phyloP scores from a whole-genome alignment of 2,113 vertebrate species.

The Percopsis transmontana region DNA sequence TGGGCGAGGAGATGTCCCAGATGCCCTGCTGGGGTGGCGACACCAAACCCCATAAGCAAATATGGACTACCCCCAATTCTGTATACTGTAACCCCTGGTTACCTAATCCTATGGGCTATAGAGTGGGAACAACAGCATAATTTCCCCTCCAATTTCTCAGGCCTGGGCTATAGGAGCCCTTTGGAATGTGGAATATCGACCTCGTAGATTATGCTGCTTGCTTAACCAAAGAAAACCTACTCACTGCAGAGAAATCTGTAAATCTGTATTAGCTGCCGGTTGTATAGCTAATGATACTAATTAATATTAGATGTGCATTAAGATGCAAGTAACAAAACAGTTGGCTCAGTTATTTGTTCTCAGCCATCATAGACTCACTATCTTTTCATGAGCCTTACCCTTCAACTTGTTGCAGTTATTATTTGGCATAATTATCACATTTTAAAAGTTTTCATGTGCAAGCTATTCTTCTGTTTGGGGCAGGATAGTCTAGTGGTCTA shows the following conservation, averaged over 20 bases:
- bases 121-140: constrained; percentile 25
- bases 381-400: neutral
- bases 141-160: constrained; percentile 50
- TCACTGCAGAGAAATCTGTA: constrained; percentile 57
- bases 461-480: neutral
- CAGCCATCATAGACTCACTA: neutral
- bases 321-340: constrained; percentile 41
- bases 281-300: constrained; percentile 68
- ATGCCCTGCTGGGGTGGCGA: constrained; percentile 54
- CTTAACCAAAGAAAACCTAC: constrained; percentile 40
- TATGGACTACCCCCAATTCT: constrained; percentile 63
- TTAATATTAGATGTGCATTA: constrained; percentile 73
- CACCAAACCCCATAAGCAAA: constrained; percentile 58
- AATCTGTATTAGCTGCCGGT: constrained; percentile 67
- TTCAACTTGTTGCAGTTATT: neutral
- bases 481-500: too few species aligned
- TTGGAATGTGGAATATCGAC: constrained; percentile 69
- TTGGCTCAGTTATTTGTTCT: neutral
- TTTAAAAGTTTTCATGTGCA: neutral
- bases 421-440: neutral
- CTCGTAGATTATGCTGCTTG: constrained; percentile 52
- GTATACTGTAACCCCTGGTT: constrained; percentile 60
- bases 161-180: constrained; percentile 54
- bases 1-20: constrained; percentile 54
- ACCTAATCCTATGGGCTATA: constrained; percentile 35